A percentile compares a stretch with the other conserved stretches of the same genome.
Conservation (phyloP, 2,113 vertebrate species). For the Boleophthalmus pectinirostris region DNA sequence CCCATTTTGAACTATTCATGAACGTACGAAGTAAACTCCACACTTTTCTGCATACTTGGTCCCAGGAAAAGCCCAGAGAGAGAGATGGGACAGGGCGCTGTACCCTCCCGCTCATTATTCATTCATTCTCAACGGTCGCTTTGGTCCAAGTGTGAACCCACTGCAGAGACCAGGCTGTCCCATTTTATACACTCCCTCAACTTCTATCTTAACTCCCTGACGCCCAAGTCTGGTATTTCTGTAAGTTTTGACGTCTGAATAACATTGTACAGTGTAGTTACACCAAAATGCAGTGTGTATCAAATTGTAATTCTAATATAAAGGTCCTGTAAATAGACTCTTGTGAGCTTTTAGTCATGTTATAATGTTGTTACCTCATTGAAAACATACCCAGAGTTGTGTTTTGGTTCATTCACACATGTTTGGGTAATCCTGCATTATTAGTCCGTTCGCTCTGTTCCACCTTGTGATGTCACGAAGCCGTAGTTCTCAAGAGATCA, state of each 20-base stretch:
- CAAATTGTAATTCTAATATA: too few relatives aligned
- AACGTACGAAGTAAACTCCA: slow-evolving; percentile 16
- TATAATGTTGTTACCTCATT: too few relatives aligned
- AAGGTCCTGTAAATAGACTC: too few relatives aligned
- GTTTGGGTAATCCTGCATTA: too few relatives aligned
- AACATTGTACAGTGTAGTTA: neutral
- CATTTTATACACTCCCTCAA: slow-evolving; percentile 21
- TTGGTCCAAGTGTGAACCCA: slow-evolving; percentile 25
- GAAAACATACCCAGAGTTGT: too few relatives aligned
- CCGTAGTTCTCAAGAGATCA: too few relatives aligned
- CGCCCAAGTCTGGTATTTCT: neutral
- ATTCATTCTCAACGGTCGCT: slow-evolving; percentile 31
- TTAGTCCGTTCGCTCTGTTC: neutral
- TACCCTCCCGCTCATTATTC: slow-evolving; percentile 46
- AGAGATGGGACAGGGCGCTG: slow-evolving; percentile 43
- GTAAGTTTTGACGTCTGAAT: slow-evolving; percentile 11
- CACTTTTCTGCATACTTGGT: slow-evolving; percentile 10
- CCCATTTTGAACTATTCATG: slow-evolving; percentile 18
- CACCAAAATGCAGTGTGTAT: neutral
- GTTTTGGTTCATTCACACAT: too few relatives aligned
- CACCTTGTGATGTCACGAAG: neutral
- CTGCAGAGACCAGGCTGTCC: slow-evolving; percentile 23
- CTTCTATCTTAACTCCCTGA: slow-evolving; percentile 27
- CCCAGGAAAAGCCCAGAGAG: slow-evolving; percentile 35
- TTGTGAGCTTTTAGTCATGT: too few relatives aligned